A percentile compares a stretch with the other conserved stretches of the same genome.
These are phyloP conservation scores for Catharus minimus DNA, from an alignment of 2,113 vertebrate genomes.

Conservation along the genomic window DNA sequence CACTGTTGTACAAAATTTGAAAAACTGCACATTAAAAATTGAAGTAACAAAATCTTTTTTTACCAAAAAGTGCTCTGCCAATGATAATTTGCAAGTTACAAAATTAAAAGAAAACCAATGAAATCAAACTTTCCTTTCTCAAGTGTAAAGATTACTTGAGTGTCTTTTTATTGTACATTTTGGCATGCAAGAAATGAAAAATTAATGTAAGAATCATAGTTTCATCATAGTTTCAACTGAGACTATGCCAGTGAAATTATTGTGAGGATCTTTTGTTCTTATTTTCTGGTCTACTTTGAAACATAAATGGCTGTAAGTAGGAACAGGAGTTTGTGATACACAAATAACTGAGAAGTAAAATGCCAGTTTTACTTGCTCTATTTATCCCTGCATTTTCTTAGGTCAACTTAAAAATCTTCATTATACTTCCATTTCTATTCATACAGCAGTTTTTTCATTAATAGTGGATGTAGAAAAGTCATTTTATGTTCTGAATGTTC, in stretches of 20 bases:
- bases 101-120: neutral
- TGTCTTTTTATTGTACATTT: neutral
- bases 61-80: neutral
- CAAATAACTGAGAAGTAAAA: conserved; percentile 12
- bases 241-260: neutral
- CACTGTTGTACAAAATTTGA: neutral
- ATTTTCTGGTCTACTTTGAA: conserved; percentile 31
- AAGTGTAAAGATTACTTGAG: neutral
- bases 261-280: conserved; percentile 8
- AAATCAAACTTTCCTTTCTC: neutral
- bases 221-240: neutral
- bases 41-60: neutral
- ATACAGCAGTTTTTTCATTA: conserved; percentile 77
- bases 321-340: neutral
- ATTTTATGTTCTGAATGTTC: conserved; percentile 11
- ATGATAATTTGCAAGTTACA: neutral
- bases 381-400: conserved; percentile 48
- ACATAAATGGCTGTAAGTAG: neutral
- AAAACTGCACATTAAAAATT: neutral
- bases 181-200: neutral
- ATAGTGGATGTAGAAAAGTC: conserved; percentile 51
- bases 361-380: conserved; percentile 1
- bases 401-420: conserved; percentile 36
- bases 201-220: neutral
- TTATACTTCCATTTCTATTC: conserved; percentile 74